Conservation (phyloP, 1,140 invertebrate species). For the Calycopis cecrops region DNA sequence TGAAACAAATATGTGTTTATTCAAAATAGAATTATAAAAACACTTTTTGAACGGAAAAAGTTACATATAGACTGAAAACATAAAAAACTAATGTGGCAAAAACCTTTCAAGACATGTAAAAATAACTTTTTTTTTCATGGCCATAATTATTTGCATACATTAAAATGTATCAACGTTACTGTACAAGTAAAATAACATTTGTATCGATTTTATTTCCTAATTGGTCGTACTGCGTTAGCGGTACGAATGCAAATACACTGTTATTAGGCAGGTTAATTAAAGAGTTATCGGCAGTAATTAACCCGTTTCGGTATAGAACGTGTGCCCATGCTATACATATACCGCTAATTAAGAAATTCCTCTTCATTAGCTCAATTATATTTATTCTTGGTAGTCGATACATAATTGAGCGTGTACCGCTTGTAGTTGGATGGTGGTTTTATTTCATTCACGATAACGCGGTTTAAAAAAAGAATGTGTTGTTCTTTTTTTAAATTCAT, state of each 20-base stretch:
- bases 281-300: conserved; percentile 70
- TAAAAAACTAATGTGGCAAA: too few relatives aligned
- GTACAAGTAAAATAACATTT: conserved; percentile 17
- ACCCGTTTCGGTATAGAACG: conserved; percentile 66
- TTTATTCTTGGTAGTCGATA: conserved; percentile 41
- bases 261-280: conserved; percentile 74
- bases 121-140: too few relatives aligned
- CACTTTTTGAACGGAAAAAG: too few relatives aligned
- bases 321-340: conserved; percentile 61
- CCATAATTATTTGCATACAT: not conserved
- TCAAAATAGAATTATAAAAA: too few relatives aligned
- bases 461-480: too few relatives aligned
- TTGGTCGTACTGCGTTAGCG: conserved; percentile 47
- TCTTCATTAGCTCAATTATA: conserved; percentile 68
- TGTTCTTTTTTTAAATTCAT: too few relatives aligned
- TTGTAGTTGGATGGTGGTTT: too few relatives aligned
- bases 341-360: conserved; percentile 71
- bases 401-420: too few relatives aligned
- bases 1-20: too few relatives aligned
- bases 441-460: too few relatives aligned
- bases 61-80: too few relatives aligned
- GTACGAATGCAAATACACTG: conserved; percentile 67
- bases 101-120: too few relatives aligned
- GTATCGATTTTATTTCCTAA: conserved; percentile 56
- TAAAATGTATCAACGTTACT: not conserved